Percentiles rank a stretch among this genome's conserved stretches.
Evolutionary conservation across 1,140 invertebrate genomes (phyloP).

Genomic region (Cardiocondyla obscurior): DNA sequence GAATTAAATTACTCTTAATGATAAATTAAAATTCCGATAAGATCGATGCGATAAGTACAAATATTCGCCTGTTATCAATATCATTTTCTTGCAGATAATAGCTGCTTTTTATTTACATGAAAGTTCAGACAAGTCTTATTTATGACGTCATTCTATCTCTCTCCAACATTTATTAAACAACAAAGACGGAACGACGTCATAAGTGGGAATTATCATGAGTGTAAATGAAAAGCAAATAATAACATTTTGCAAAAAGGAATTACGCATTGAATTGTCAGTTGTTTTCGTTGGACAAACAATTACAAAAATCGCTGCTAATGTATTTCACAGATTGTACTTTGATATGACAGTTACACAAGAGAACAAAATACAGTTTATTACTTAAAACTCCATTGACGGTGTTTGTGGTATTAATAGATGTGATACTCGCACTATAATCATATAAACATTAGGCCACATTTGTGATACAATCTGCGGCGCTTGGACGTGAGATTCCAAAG

Average conservation of each 20-base stretch:
- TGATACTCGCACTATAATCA: neutral
- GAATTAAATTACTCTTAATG: neutral
- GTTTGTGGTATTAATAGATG: neutral
- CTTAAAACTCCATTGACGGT: neutral
- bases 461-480: neutral
- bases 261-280: neutral
- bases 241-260: neutral
- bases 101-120: too few relatives aligned
- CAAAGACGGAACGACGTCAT: too few relatives aligned
- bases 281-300: neutral
- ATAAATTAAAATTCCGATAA: neutral
- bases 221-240: too few relatives aligned
- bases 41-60: neutral
- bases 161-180: too few relatives aligned
- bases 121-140: too few relatives aligned
- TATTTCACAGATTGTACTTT: neutral
- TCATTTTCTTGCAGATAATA: neutral
- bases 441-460: slow-evolving; percentile 19
- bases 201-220: too few relatives aligned
- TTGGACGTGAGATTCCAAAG: neutral
- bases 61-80: neutral
- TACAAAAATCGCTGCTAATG: neutral
- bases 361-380: neutral
- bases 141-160: too few relatives aligned
- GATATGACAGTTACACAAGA: neutral